Percentiles rank a stretch among this genome's conserved stretches.
These are phyloP conservation scores for Trachelus tabidus DNA, from an alignment of 2,888 invertebrate species.

Conservation along the genomic window DNA sequence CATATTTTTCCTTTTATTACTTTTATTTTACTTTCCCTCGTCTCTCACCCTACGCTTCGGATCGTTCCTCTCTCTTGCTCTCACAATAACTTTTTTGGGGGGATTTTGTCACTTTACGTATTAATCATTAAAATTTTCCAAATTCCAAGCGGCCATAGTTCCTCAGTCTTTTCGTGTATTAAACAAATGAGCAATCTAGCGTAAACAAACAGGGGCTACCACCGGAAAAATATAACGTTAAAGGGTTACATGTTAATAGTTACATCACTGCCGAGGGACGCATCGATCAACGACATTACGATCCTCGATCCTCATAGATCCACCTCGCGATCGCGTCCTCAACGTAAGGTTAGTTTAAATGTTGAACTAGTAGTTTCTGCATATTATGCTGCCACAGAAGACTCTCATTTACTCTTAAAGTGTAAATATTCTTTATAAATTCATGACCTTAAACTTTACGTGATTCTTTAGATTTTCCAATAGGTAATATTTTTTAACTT, in stretches of 20 bases:
- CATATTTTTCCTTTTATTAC: conserved; percentile 8
- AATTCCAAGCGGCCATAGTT: not conserved
- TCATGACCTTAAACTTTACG: conserved; percentile 58
- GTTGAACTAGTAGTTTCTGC: conserved; percentile 58
- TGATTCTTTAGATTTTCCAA: conserved; percentile 42
- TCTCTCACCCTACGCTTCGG: conserved; percentile 4
- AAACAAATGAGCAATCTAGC: conserved; percentile 21
- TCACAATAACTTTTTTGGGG: not conserved
- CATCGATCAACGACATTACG: conserved; percentile 25
- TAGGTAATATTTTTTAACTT: conserved; percentile 30
- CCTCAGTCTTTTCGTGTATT: conserved; percentile 2
- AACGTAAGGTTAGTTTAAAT: conserved; percentile 59
- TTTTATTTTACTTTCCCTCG: not conserved
- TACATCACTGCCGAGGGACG: conserved; percentile 58
- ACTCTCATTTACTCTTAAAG: conserved; percentile 49
- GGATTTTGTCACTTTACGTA: conserved; percentile 6
- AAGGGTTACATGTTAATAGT: conserved; percentile 63
- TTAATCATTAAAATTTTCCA: too few species aligned
- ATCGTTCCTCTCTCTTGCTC: not conserved
- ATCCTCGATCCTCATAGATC: conserved; percentile 27
- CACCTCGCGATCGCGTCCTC: conserved; percentile 29
- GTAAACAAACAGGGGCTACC: conserved; percentile 43
- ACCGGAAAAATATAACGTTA: conserved; percentile 64
- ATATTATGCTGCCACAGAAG: conserved; percentile 58
- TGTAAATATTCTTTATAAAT: conserved; percentile 60